Evolutionary conservation across 2,888 invertebrate species (phyloP).

Genomic region (Leistus spinibarbis): DNA sequence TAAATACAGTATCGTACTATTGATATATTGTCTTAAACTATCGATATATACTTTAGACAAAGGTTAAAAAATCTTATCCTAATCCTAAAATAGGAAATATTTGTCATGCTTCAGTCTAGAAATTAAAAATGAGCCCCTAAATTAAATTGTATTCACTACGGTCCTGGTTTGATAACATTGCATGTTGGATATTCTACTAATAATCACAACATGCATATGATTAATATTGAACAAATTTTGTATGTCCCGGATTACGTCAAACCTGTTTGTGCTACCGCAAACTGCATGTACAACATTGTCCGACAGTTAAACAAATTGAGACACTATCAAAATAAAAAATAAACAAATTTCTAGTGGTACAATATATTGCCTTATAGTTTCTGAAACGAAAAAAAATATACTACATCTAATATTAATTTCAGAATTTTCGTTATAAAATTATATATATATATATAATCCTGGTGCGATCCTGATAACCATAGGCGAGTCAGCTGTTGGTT

Average conservation of each 20-base stretch:
- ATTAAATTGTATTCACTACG: neutral
- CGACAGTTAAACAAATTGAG: neutral
- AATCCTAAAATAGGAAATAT: no score
- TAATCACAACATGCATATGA: constrained; percentile 5
- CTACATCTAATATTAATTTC: neutral
- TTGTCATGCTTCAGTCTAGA: no score
- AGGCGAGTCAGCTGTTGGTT: no score
- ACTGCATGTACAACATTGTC: neutral
- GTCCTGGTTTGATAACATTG: neutral
- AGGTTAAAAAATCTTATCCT: no score
- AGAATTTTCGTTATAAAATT: no score
- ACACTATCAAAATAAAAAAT: neutral
- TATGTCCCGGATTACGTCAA: constrained; percentile 25
- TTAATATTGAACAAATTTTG: constrained; percentile 20
- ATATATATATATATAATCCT: no score
- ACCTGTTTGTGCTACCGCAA: constrained; percentile 4
- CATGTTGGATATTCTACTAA: constrained; percentile 3
- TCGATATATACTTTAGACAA: no score
- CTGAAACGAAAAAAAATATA: neutral
- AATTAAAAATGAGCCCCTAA: neutral
- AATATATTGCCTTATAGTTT: neutral
- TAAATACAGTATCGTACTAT: no score
- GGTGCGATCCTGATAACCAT: no score
- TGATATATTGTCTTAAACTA: no score
- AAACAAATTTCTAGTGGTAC: neutral